phyloP scores from a whole-genome alignment of 2,113 vertebrate species.

The Haemorhous mexicanus region DNA sequence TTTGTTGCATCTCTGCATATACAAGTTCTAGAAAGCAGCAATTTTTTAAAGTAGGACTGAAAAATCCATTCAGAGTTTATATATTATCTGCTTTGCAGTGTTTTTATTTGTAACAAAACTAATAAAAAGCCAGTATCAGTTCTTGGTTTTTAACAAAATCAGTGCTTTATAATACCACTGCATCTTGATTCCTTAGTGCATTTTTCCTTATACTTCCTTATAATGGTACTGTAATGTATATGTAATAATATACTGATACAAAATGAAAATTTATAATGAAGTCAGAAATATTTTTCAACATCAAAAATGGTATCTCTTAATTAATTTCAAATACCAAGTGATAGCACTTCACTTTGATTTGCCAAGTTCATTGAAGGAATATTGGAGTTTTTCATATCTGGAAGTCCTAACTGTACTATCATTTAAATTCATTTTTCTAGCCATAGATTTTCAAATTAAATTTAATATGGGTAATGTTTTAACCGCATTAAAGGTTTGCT shows the following conservation, averaged over 20 bases:
- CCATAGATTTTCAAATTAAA: background rate
- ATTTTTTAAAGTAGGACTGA: background rate
- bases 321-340: background rate
- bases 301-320: background rate
- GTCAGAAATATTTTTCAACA: background rate
- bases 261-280: background rate
- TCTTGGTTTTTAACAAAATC: background rate
- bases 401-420: background rate
- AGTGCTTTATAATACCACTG: background rate
- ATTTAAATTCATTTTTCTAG: background rate
- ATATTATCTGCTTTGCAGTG: background rate
- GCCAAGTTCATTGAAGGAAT: background rate
- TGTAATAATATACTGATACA: background rate
- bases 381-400: background rate
- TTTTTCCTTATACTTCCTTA: background rate
- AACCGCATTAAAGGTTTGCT: background rate
- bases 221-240: background rate
- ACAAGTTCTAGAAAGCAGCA: background rate
- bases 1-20: accelerated
- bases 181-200: background rate
- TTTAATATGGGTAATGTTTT: background rate
- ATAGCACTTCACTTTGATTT: background rate
- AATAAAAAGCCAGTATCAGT: background rate
- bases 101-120: background rate
- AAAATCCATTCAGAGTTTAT: background rate